Evolutionary conservation across 2,113 vertebrate genomes (phyloP).

Genomic region (Oryzias melastigma): DNA sequence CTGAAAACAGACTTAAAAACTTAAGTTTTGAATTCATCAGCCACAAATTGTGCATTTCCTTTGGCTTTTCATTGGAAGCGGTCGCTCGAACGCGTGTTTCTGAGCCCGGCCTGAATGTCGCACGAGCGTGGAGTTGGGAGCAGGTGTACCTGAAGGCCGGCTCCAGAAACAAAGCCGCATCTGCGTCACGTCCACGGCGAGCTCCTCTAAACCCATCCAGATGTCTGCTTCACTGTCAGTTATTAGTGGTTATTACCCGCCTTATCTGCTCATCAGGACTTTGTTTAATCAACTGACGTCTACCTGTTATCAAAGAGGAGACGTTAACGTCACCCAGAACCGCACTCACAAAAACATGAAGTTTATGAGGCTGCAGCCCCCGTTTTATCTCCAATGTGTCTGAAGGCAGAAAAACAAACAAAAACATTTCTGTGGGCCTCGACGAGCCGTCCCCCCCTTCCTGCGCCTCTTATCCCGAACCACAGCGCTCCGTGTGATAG

Average conservation of each 20-base stretch:
- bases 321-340: background rate
- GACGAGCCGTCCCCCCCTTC: slow-evolving; percentile 39
- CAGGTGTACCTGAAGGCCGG: too few relatives aligned
- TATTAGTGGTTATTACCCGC: slow-evolving; percentile 37
- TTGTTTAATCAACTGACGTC: slow-evolving; percentile 27
- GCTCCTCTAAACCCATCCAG: slow-evolving; percentile 7
- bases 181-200: background rate
- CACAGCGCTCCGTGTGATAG: slow-evolving; percentile 48
- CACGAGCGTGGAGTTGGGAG: too few relatives aligned
- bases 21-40: too few relatives aligned
- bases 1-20: too few relatives aligned
- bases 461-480: slow-evolving; percentile 57
- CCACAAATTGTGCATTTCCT: too few relatives aligned
- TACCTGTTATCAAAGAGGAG: slow-evolving; percentile 29
- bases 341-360: background rate
- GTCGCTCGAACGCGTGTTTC: too few relatives aligned
- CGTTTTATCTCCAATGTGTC: slow-evolving; percentile 51
- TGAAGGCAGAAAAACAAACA: slow-evolving; percentile 23
- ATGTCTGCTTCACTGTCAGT: slow-evolving; percentile 21
- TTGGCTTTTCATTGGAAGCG: too few relatives aligned
- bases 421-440: slow-evolving; percentile 34
- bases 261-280: slow-evolving; percentile 30
- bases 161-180: background rate
- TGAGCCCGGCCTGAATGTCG: too few relatives aligned
- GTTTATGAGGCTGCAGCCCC: slow-evolving; percentile 22